Percentiles rank a stretch among this genome's conserved stretches.
These are phyloP conservation scores for Ochlodes sylvanus DNA, from an alignment of 2,888 invertebrate species.

Conservation along the genomic window DNA sequence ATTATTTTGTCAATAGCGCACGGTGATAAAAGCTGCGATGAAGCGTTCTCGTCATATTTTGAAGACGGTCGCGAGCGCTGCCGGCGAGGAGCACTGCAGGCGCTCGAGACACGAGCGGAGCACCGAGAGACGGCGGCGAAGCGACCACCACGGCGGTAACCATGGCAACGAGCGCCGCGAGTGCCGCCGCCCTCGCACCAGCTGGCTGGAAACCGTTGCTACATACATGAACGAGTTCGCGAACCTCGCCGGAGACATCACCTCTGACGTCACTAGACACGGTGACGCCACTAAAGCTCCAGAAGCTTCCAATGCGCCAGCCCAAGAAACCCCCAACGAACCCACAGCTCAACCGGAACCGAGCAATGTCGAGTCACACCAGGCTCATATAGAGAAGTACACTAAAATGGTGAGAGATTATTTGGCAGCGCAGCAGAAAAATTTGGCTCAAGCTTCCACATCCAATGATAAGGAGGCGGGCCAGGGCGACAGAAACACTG, in stretches of 20 bases:
- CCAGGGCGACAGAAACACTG: constrained; percentile 48
- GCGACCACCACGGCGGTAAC: constrained; percentile 44
- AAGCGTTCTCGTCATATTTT: constrained; percentile 71
- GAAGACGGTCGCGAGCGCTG: constrained; percentile 56
- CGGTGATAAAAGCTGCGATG: constrained; percentile 65
- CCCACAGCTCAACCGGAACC: background rate
- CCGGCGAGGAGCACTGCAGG: constrained; percentile 57
- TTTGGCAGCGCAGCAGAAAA: constrained; percentile 24
- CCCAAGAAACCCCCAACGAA: constrained; percentile 21
- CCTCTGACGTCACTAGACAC: constrained; percentile 47
- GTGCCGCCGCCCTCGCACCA: constrained; percentile 48
- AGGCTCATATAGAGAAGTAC: constrained; percentile 1
- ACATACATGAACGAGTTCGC: constrained; percentile 83
- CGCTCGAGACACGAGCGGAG: constrained; percentile 50
- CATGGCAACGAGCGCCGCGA: constrained; percentile 40
- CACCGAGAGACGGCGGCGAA: constrained; percentile 54
- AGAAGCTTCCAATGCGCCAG: constrained; percentile 21
- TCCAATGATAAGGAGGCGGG: constrained; percentile 55
- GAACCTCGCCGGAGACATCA: constrained; percentile 75
- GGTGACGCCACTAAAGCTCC: constrained; percentile 39
- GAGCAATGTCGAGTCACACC: background rate
- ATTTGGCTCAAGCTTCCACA: constrained; percentile 38
- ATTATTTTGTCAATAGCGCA: constrained; percentile 52
- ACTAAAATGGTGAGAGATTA: constrained; percentile 37
- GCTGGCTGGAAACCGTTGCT: constrained; percentile 80